phyloP scores from a whole-genome alignment of 2,113 vertebrate species.

The Mirounga angustirostris region DNA sequence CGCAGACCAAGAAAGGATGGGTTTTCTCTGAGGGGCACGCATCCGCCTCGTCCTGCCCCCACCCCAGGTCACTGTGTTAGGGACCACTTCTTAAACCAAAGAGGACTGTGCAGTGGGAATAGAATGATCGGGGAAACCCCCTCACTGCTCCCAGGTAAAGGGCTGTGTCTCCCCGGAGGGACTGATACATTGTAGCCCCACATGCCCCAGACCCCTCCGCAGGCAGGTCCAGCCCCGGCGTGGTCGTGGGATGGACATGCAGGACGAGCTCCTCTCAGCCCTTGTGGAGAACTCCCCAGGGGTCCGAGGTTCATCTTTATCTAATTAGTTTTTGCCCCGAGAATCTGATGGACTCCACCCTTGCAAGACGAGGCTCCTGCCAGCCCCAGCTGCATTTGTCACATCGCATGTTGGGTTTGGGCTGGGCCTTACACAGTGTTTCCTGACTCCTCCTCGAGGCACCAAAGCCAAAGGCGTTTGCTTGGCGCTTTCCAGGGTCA shows the following conservation, averaged over 20 bases:
- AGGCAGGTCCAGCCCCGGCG: fast-evolving
- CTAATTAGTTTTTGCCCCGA: neutral
- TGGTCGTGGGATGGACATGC: fast-evolving
- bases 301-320: neutral
- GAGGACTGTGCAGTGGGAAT: fast-evolving
- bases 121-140: fast-evolving
- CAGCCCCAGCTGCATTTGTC: fast-evolving
- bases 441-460: no score
- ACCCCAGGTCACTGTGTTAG: neutral
- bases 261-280: fast-evolving
- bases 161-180: fast-evolving
- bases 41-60: neutral
- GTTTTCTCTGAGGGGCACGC: neutral
- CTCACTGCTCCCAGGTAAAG: fast-evolving
- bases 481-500: fast-evolving
- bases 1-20: fast-evolving
- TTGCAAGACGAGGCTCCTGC: fast-evolving
- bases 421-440: neutral
- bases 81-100: fast-evolving
- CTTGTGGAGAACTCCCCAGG: fast-evolving
- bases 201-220: fast-evolving
- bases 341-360: neutral
- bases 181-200: fast-evolving
- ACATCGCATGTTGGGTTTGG: fast-evolving
- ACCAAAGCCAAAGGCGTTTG: fast-evolving